Base-by-base conservation (phyloP, 2,888 invertebrate genomes). In the Magallana nippona region DNA sequence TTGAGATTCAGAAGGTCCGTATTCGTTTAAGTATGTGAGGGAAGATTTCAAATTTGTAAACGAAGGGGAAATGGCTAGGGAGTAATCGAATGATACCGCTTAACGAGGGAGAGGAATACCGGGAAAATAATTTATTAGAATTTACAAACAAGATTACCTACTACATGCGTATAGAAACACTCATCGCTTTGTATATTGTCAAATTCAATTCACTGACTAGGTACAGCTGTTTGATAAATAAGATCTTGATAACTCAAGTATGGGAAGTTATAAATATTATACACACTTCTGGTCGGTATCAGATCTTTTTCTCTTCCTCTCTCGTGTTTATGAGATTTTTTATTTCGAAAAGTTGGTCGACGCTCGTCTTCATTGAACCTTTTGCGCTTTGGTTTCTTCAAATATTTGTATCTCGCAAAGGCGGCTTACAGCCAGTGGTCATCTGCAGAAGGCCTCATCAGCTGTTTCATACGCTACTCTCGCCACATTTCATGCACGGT, bases 191-290 rank as follows among this genome's bases (percentile, higher is more conserved):
- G 71, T 71, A 32, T 19, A 60, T 60, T 60, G 60, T 60, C 60
- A 60, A 17, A 19, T 19, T 19, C n/a, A 60, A 27, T 27, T 71
- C 27, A 13, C 27, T 71, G 27, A 71, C 22, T 2, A 32, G 17
- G 32, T 60, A 71, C 71, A 71, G 27, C 71, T 71, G 71, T 71
- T 71, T 71, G 22, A 22, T 71, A 71, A 27, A 22, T 27, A 22
- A 44, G 11, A 71, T 71, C 27, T 27, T 22, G 71, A 15, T 22
- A 22, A 27, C 71, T 71, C 71, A 27, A 27, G 71, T 15, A 32
- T 27, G 15, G 71, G 27, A 71, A 71, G 71, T 71, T 71, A 13
- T 71, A 71, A 71, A 71, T 15, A 71, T 71, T 71, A 13, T 71
- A 71, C 22, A 71, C 27, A 71, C 71, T 71, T 71, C 27, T 71